Percentiles rank a stretch among this genome's conserved stretches.
Conservation (phyloP, 2,888 invertebrate species). For the Caenorhabditis sp. region DNA sequence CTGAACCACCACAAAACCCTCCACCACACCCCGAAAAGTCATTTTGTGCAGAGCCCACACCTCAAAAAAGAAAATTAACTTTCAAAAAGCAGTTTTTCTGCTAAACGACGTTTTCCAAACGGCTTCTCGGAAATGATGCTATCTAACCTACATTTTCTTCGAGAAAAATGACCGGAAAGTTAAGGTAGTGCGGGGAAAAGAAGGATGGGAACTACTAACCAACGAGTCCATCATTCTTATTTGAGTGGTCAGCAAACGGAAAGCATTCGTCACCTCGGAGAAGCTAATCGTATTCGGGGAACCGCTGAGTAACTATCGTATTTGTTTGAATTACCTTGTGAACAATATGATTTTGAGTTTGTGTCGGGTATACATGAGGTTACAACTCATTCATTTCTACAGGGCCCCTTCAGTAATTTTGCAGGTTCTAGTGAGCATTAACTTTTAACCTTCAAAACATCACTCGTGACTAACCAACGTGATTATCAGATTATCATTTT, state of each 20-base stretch:
- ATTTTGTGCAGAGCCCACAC: not conserved
- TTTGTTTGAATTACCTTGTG: not conserved
- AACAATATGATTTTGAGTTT: not conserved
- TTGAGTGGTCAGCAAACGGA: constrained; percentile 32
- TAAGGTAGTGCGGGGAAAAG: not conserved
- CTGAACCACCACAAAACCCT: constrained; percentile 13
- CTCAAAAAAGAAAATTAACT: constrained; percentile 33
- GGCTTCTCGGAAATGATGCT: constrained; percentile 33
- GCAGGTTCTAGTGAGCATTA: too few relatives aligned
- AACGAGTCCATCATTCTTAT: constrained; percentile 45
- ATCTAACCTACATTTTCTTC: not conserved
- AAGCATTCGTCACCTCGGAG: constrained; percentile 39
- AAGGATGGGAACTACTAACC: constrained; percentile 1
- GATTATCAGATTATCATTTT: constrained; percentile 10
- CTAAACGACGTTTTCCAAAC: constrained; percentile 38
- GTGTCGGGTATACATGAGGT: too few relatives aligned
- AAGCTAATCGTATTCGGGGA: constrained; percentile 24
- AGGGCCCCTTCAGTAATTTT: too few relatives aligned
- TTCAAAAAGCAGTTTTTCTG: constrained; percentile 20
- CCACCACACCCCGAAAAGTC: constrained; percentile 2
- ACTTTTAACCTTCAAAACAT: too few relatives aligned
- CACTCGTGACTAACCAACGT: constrained; percentile 43
- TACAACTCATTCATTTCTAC: too few relatives aligned
- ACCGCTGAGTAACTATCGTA: constrained; percentile 8
- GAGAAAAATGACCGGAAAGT: not conserved